Conservation (phyloP, 2,113 vertebrate genomes). For the Ceyx margarethae region DNA sequence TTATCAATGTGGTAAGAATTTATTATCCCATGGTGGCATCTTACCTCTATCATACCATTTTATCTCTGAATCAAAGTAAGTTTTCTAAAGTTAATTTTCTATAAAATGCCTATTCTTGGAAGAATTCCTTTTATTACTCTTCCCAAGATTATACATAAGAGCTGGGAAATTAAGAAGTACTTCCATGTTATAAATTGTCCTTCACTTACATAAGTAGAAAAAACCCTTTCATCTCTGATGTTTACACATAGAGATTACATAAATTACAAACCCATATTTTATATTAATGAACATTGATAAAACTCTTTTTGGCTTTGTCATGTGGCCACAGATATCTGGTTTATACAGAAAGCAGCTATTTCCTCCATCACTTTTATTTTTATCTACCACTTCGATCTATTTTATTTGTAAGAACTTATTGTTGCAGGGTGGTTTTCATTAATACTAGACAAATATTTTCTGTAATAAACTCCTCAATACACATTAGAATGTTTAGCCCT, state of each 20-base stretch:
- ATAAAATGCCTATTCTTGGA: background rate
- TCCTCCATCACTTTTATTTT: background rate
- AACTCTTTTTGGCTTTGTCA: background rate
- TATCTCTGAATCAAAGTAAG: background rate
- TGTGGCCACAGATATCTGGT: background rate
- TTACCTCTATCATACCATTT: background rate
- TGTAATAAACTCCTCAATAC: background rate
- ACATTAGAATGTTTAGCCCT: background rate
- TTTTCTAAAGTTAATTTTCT: background rate
- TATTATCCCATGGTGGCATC: background rate
- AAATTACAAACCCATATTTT: background rate
- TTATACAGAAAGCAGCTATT: background rate
- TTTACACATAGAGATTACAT: background rate
- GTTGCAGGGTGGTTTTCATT: background rate
- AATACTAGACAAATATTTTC: background rate
- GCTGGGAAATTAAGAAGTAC: background rate
- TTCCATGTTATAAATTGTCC: background rate
- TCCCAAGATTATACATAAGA: background rate
- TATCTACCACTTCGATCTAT: background rate
- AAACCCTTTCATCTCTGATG: background rate
- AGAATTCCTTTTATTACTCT: background rate
- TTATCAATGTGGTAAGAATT: background rate
- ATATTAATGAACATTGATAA: background rate
- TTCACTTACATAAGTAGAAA: background rate
- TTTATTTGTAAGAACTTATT: background rate